Evolutionary conservation across 2,113 vertebrate genomes (phyloP).

Genomic region (Grallaria varia): DNA sequence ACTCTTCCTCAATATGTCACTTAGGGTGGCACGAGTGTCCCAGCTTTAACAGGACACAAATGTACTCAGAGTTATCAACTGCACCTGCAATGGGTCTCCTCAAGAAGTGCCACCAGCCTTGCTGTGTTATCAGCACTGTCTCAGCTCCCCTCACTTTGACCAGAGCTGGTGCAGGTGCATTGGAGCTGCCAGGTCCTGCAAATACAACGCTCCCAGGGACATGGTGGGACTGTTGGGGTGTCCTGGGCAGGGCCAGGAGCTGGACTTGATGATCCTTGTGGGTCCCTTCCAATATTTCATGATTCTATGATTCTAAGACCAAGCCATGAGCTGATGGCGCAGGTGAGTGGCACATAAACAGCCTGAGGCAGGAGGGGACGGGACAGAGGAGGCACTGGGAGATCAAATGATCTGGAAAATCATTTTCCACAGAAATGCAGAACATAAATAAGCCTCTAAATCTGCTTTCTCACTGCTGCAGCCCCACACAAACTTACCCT

Average conservation of each 20-base stretch:
- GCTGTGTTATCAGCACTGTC: background rate
- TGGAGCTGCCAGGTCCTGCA: background rate
- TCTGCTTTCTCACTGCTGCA: background rate
- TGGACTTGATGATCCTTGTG: background rate
- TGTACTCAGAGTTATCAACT: background rate
- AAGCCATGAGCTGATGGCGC: background rate
- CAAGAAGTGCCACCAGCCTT: background rate
- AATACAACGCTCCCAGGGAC: background rate
- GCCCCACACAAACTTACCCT: slow-evolving; percentile 63
- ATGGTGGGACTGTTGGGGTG: background rate
- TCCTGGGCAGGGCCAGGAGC: background rate
- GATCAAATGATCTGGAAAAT: background rate
- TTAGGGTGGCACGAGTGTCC: background rate
- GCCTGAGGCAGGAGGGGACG: background rate
- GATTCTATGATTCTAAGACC: background rate
- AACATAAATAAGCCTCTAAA: background rate
- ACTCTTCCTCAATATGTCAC: background rate
- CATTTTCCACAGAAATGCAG: background rate
- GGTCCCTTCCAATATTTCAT: background rate
- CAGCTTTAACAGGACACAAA: background rate
- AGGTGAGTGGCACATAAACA: background rate
- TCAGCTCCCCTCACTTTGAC: background rate
- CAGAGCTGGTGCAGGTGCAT: accelerated
- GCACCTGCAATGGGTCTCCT: background rate
- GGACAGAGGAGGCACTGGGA: background rate